Conservation (phyloP, 2,888 invertebrate species). For the Melieria picta region DNA sequence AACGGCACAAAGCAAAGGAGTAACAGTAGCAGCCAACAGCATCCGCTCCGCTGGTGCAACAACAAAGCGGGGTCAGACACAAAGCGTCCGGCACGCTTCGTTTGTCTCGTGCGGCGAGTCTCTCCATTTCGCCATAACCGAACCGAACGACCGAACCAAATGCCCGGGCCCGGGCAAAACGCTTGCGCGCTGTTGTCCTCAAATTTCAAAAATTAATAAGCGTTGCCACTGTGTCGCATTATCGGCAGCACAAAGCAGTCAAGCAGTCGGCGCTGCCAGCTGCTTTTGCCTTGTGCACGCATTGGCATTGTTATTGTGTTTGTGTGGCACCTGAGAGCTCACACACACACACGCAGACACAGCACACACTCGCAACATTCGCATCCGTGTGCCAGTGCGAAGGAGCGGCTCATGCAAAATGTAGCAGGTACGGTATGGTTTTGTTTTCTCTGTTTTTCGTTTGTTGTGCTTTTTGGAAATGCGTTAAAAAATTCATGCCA, state of each 20-base stretch:
- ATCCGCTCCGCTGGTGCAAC: constrained; percentile 2
- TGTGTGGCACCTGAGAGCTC: too few species aligned
- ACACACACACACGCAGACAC: too few species aligned
- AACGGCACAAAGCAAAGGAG: neutral
- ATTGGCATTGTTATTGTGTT: too few species aligned
- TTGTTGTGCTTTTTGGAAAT: neutral
- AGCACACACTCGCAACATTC: too few species aligned
- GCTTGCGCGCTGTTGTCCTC: constrained; percentile 61
- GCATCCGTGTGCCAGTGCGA: too few species aligned
- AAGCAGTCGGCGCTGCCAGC: too few species aligned
- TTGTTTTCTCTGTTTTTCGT: too few species aligned
- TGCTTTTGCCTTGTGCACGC: too few species aligned
- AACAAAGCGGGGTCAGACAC: constrained; percentile 12
- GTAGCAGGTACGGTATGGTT: too few species aligned
- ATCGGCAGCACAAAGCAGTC: too few species aligned
- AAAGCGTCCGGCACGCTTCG: constrained; percentile 7
- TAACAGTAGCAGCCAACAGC: constrained; percentile 3
- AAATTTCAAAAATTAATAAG: constrained; percentile 57
- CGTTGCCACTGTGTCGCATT: constrained; percentile 45
- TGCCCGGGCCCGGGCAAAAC: constrained; percentile 61
- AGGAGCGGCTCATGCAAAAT: too few species aligned
- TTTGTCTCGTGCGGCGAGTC: constrained; percentile 2
- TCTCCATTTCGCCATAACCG: constrained; percentile 5
- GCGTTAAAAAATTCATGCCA: constrained; percentile 38
- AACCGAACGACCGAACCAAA: neutral